Evolutionary conservation across 2,888 invertebrate genomes (phyloP).

Genomic region (Microplitis deprimator): DNA sequence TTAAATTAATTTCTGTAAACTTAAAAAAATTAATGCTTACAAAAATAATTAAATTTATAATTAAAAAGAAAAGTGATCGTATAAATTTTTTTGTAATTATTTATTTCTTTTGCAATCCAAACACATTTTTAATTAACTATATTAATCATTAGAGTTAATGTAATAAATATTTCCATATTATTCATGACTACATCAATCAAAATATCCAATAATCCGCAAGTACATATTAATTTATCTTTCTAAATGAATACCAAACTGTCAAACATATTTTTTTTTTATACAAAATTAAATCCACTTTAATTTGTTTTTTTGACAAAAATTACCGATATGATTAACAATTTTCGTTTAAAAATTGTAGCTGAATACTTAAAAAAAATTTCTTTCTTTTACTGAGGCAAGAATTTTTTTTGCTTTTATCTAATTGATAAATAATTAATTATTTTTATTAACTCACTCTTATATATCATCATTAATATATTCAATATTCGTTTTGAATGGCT

Average conservation of each 20-base stretch:
- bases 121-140: constrained; percentile 64
- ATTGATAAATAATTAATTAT: too few relatives aligned
- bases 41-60: neutral
- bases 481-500: neutral
- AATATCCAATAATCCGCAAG: constrained; percentile 55
- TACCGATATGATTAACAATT: too few relatives aligned
- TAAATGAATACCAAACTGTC: constrained; percentile 40
- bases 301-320: neutral
- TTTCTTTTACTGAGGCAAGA: neutral
- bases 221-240: constrained; percentile 49
- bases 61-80: constrained; percentile 26
- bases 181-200: constrained; percentile 62
- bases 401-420: neutral
- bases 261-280: constrained; percentile 44
- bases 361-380: too few relatives aligned
- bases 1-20: neutral
- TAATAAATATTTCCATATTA: constrained; percentile 64
- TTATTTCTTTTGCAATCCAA: constrained; percentile 63
- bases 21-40: neutral
- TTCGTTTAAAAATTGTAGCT: too few relatives aligned
- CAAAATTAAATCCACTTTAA: constrained; percentile 60
- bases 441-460: too few relatives aligned
- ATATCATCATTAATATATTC: too few relatives aligned
- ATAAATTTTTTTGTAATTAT: constrained; percentile 49
- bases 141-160: constrained; percentile 64